Conservation (phyloP, 2,888 invertebrate genomes). For the Acronicta psi region DNA sequence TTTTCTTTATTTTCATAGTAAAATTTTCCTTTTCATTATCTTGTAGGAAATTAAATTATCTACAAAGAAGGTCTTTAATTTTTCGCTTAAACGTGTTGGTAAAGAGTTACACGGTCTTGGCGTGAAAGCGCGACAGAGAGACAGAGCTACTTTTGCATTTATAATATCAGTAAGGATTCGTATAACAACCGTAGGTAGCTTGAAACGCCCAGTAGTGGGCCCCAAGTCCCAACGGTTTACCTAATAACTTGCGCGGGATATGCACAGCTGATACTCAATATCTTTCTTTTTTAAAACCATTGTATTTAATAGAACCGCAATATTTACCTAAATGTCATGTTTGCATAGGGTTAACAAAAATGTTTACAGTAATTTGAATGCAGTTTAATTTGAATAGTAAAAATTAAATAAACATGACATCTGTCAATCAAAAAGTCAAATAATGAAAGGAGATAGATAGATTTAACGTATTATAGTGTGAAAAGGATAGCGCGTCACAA, state of each 20-base stretch:
- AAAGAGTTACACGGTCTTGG: too few species aligned
- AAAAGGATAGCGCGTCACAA: slow-evolving; percentile 20
- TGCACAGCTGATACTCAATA: neutral
- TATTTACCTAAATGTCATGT: slow-evolving; percentile 35
- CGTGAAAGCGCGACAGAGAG: too few species aligned
- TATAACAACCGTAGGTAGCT: too few species aligned
- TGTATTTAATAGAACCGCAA: slow-evolving; percentile 21
- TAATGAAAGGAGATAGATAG: slow-evolving; percentile 8
- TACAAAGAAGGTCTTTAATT: too few species aligned
- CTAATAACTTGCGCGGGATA: neutral
- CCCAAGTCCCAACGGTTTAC: too few species aligned
- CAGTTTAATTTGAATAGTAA: slow-evolving; percentile 50
- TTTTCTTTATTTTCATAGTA: too few species aligned
- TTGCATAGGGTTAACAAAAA: slow-evolving; percentile 40
- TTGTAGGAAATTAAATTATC: too few species aligned
- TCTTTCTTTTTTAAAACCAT: slow-evolving; percentile 10
- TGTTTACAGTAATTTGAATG: slow-evolving; percentile 50
- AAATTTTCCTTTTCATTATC: too few species aligned
- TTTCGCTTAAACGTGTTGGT: too few species aligned
- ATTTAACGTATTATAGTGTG: slow-evolving; percentile 2
- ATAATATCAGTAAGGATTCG: too few species aligned
- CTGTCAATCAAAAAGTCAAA: slow-evolving; percentile 68
- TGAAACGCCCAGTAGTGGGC: too few species aligned
- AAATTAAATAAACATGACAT: slow-evolving; percentile 58
- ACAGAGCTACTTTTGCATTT: too few species aligned